Conservation (phyloP, 1,140 invertebrate species). For the Geopemphigus sp. region DNA sequence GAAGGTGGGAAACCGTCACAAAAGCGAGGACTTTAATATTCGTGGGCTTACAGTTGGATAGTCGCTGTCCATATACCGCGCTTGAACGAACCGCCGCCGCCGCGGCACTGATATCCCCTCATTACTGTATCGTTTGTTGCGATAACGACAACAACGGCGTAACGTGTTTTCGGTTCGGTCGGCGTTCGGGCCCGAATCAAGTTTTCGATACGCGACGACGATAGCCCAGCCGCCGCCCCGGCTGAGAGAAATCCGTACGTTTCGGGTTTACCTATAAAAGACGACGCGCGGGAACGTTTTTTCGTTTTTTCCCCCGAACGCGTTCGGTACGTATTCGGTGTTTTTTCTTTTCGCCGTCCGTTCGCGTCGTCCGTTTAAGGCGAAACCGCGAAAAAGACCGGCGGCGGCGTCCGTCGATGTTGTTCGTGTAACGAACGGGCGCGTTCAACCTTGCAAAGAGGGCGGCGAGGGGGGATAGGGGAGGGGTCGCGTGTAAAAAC, state of each 20-base stretch:
- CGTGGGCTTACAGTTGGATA: conserved; percentile 11
- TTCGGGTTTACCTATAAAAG: no score
- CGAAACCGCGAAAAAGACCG: no score
- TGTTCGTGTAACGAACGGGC: background rate
- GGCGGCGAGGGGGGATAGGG: no score
- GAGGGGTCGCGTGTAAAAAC: background rate
- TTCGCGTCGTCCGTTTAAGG: no score
- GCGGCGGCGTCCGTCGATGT: no score
- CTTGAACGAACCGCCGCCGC: background rate
- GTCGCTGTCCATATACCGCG: background rate
- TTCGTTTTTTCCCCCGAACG: background rate
- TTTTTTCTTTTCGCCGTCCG: no score
- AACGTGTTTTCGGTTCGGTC: background rate
- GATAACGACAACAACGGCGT: background rate
- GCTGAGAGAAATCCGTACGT: no score
- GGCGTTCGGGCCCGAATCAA: background rate
- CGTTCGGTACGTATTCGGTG: no score
- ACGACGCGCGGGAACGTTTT: no score
- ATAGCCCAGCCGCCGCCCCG: no score
- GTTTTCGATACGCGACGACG: no score
- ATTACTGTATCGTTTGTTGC: conserved; percentile 25
- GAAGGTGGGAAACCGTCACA: conserved; percentile 28
- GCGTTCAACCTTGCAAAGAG: background rate
- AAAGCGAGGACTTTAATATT: conserved; percentile 15
- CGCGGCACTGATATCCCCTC: conserved; percentile 1